Evolutionary conservation across 2,797 vertebrate genomes (phyloP), one percentile per base, ranked within the genome.

Genomic region (Gila robusta): DNA sequence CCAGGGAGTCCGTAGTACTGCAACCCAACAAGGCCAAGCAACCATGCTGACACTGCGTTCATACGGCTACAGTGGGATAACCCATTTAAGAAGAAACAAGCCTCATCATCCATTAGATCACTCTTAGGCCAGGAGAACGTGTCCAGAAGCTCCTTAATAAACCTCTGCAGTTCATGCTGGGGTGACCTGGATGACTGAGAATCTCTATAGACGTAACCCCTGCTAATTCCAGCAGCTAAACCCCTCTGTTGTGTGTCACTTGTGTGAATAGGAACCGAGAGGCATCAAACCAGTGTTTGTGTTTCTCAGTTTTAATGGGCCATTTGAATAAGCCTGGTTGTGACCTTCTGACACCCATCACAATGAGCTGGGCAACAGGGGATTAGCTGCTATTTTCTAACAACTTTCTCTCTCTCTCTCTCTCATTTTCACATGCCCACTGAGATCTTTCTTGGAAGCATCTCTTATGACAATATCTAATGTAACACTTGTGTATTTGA

Each of bases 241-340:
- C 85, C 81, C 87, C 86, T 90, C 79, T 88, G 35, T 82, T 91
- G 89, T 88, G 79, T 91, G 88, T 86, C 88, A 86, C 71, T 89
- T 89, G 76, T 86, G 41, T 89, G 89, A 76, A 89, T 91, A 79
- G 84, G 44, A 89, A 89, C 84, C 32, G 3, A 67, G 84, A 90
- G 73, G 81, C 83, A 77, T 86, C 81, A 90, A 74, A 88, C 86
- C 52, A 79, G 86, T 87, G 89, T 88, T 89, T 88, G 92, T 88
- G 85, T 91, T 88, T 90, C 81, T 89, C 86, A 79, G 79, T 86
- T 92, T 86, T 91, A 88, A 93, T 91, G 90, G 91, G 84, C 91
- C 81, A 74, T 92, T 89, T 91, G 88, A 85, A 83, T 89, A 89
- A 82, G 28, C 89, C 92, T 80, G 59, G 76, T 79, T 87, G 23